Base-by-base conservation (phyloP, 2,888 invertebrate genomes). In the Ctenicera cuprea region DNA sequence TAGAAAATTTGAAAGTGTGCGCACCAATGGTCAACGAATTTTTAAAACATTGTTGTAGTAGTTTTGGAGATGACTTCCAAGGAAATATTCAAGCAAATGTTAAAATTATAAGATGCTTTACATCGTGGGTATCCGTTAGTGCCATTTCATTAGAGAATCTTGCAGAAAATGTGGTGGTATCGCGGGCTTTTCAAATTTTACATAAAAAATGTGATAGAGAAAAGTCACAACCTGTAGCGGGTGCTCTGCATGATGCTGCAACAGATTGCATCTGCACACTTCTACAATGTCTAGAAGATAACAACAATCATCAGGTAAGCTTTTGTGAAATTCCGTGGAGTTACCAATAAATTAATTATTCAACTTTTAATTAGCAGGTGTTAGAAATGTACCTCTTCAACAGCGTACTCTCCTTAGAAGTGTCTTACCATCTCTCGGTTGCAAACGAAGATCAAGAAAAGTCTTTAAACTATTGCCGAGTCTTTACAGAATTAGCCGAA, bases 401-500 rank as follows among this genome's bases (percentile, higher is more conserved):
- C 77, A 94, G 94, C 78, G 93, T 98, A 48, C 88, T 94, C 76
- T 89, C 92, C 37, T 88, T 98, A 74, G 95, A 96, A 81, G 92
- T 94, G 76, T 92, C 95, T 12, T 98, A 97, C 86, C 96, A 97
- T 82, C 88, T 95, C 84, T 95, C 97, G 1, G 97, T 98, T 1
- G 96, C 96, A 1, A 93, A 94, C 75, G 98, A 98, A 87, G 97
- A 98, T 83, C 93, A 94, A 78, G 97, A 97, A 88, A 97, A 96
- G 90, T 95, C 96, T 1, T 92, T 95, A 76, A 98, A 97, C 86
- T 98, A 96, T 87, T 97, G 97, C 79, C 91, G 97, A 78, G 93
- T 99, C 79, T 99, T 99, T 85, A 98, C 98, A 1, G 98, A 97
- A 86, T 86, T 97, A 76, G 97, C 94, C 0, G 98, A 99, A 87